Evolutionary conservation across 2,888 invertebrate species (phyloP).

Genomic region (Diarsia rubi): DNA sequence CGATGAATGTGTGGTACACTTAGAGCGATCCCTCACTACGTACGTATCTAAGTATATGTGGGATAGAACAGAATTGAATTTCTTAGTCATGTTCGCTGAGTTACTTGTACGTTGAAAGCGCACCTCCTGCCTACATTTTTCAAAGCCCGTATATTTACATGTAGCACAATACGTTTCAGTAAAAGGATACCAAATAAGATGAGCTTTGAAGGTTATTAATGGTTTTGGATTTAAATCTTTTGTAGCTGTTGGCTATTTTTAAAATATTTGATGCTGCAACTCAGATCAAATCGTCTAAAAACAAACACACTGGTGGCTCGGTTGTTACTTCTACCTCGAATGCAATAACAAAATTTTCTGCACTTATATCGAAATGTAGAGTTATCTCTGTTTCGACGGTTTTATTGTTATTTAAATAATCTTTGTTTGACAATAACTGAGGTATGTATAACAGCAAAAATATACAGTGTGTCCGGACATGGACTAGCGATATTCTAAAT

Average conservation of each 20-base stretch:
- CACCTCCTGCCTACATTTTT: constrained; percentile 56
- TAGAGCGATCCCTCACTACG: constrained; percentile 45
- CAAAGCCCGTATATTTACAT: constrained; percentile 62
- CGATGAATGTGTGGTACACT: constrained; percentile 46
- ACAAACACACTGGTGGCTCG: too few relatives aligned
- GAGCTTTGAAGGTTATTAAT: constrained; percentile 59
- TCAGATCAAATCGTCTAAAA: not conserved
- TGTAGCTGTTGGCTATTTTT: constrained; percentile 5
- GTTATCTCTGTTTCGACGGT: not conserved
- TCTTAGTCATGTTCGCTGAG: constrained; percentile 73
- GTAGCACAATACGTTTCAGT: constrained; percentile 64
- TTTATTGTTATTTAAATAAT: not conserved
- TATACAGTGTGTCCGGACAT: too few relatives aligned
- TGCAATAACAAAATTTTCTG: too few relatives aligned
- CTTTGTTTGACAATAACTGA: not conserved
- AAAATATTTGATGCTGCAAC: not conserved
- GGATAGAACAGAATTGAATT: constrained; percentile 73
- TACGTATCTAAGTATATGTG: constrained; percentile 20
- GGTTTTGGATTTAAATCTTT: constrained; percentile 41
- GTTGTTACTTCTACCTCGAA: too few relatives aligned
- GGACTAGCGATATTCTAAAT: too few relatives aligned
- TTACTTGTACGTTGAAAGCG: constrained; percentile 52
- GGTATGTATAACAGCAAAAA: not conserved
- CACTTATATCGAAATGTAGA: too few relatives aligned
- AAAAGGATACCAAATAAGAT: constrained; percentile 56